Evolutionary conservation across 2,113 vertebrate species (phyloP).

Genomic region (Pycnonotus jocosus): DNA sequence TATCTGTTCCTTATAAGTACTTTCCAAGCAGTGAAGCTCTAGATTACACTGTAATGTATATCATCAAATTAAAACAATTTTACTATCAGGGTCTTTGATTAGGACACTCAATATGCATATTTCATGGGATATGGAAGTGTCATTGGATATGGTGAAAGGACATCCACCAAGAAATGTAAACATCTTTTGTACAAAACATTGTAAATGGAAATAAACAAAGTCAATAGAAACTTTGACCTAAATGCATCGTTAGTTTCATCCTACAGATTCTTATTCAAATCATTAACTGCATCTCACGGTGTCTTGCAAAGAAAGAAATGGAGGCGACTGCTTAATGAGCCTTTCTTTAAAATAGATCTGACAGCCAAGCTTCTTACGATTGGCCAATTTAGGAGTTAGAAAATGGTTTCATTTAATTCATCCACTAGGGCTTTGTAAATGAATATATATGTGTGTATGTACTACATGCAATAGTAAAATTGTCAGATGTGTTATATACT

Average conservation of each 20-base stretch:
- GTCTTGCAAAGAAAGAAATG: slow-evolving; percentile 37
- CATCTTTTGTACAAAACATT: not conserved
- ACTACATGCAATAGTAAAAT: not conserved
- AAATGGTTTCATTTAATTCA: slow-evolving; percentile 56
- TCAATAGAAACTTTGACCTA: slow-evolving; percentile 48
- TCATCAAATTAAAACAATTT: not conserved
- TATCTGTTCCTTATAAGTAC: not conserved
- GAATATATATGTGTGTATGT: not conserved
- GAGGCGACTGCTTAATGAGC: slow-evolving; percentile 54
- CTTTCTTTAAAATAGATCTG: slow-evolving; percentile 58
- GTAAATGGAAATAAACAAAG: slow-evolving; percentile 63
- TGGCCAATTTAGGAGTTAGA: slow-evolving; percentile 47
- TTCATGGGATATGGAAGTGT: not conserved
- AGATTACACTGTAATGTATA: not conserved
- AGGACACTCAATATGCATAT: not conserved
- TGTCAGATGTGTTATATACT: not conserved
- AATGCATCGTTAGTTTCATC: slow-evolving; percentile 42
- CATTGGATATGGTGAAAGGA: not conserved
- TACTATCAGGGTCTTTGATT: not conserved
- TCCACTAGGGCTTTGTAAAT: not conserved
- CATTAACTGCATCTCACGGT: slow-evolving; percentile 42
- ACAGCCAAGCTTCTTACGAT: not conserved
- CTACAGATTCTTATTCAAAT: slow-evolving; percentile 46
- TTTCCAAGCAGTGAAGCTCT: not conserved
- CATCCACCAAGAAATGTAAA: not conserved